Evolutionary conservation across 2,113 vertebrate species (phyloP).

Genomic region (Notarius quadriscutis): DNA sequence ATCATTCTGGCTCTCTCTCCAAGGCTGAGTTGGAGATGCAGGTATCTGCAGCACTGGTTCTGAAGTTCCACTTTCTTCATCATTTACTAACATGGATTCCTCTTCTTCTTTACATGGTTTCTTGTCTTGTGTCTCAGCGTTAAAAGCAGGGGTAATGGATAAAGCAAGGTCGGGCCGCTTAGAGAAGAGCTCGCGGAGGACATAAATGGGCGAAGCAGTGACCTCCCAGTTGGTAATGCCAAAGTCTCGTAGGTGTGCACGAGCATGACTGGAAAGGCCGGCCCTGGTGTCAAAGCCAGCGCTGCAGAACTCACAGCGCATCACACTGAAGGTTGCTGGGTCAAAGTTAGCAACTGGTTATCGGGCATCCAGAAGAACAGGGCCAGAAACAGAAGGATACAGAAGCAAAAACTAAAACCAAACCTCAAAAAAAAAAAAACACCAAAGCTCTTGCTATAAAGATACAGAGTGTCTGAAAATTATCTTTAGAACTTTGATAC

Average conservation of each 20-base stretch:
- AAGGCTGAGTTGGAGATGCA: constrained; percentile 45
- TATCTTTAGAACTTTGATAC: neutral
- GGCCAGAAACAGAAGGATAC: constrained; percentile 32
- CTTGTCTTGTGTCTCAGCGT: constrained; percentile 53
- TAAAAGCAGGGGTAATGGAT: constrained; percentile 69
- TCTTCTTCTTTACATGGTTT: constrained; percentile 55
- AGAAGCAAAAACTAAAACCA: constrained; percentile 26
- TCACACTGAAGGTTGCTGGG: constrained; percentile 92
- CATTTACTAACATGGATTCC: constrained; percentile 60
- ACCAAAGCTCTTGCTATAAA: neutral
- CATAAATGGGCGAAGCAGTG: constrained; percentile 91
- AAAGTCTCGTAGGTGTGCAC: constrained; percentile 92
- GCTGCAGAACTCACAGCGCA: constrained; percentile 97
- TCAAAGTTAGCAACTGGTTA: constrained; percentile 91
- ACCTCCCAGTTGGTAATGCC: constrained; percentile 98
- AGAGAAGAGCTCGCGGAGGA: constrained; percentile 88
- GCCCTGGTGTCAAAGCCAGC: constrained; percentile 93
- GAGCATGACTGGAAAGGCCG: constrained; percentile 91
- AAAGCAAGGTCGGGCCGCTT: constrained; percentile 82
- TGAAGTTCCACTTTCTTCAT: constrained; percentile 52
- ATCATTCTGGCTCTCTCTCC: constrained; percentile 51
- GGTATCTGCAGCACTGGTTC: constrained; percentile 35
- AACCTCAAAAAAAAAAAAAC: constrained; percentile 4
- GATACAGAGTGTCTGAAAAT: neutral
- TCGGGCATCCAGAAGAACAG: constrained; percentile 21